Percentiles rank a stretch among this genome's conserved stretches.
phyloP scores from a whole-genome alignment of 2,797 vertebrate species.

The Chromobotia macracanthus region DNA sequence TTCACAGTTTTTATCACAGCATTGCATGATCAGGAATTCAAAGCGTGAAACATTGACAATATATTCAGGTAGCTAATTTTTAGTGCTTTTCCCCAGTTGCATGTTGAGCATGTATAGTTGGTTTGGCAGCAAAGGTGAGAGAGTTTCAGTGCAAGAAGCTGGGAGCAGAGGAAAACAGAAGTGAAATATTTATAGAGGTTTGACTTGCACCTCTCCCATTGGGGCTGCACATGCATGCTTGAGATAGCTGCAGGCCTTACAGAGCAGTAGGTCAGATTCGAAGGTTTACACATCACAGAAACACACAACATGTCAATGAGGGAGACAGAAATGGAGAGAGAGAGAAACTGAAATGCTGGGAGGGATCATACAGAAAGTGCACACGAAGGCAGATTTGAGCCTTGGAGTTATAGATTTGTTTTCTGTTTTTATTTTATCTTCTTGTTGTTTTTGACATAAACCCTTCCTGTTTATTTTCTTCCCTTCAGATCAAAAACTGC shows the following conservation, averaged over 20 bases:
- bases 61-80: constrained; percentile 35
- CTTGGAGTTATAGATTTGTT: constrained; percentile 68
- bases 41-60: not conserved
- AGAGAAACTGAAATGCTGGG: constrained; percentile 35
- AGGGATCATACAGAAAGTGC: constrained; percentile 61
- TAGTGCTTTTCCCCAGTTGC: constrained; percentile 19
- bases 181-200: constrained; percentile 81
- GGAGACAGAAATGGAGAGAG: constrained; percentile 48
- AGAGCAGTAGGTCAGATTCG: constrained; percentile 74
- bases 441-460: constrained; percentile 71
- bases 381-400: constrained; percentile 63
- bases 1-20: constrained; percentile 4
- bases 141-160: constrained; percentile 50
- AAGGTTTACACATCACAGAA: constrained; percentile 68
- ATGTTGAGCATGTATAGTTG: constrained; percentile 50
- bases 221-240: constrained; percentile 73
- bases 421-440: constrained; percentile 53
- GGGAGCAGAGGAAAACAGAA: constrained; percentile 62
- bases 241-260: constrained; percentile 75
- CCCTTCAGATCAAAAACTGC: constrained; percentile 71
- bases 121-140: constrained; percentile 51
- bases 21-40: not conserved
- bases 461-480: constrained; percentile 69
- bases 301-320: constrained; percentile 71
- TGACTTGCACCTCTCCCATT: constrained; percentile 72